These are phyloP conservation scores for Actinia tenebrosa DNA, from an alignment of 64 coral and sea anemone species.

Conservation along the genomic window DNA sequence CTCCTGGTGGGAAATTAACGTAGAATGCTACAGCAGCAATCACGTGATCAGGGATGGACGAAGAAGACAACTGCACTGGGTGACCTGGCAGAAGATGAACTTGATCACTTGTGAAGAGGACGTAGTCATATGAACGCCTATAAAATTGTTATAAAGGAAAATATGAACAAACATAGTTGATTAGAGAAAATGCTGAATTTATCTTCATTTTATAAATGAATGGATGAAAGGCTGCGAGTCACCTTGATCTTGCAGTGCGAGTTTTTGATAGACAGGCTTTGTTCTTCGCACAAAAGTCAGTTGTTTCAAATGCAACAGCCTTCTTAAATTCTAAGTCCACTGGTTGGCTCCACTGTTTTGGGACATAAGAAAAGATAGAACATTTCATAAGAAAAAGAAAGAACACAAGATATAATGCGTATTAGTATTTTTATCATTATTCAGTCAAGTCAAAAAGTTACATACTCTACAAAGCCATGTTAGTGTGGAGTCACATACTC, in stretches of 20 bases:
- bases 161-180: too few species aligned
- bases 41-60: neutral
- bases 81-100: neutral
- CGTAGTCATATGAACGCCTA: neutral
- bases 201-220: too few species aligned
- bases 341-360: neutral
- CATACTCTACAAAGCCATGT: too few species aligned
- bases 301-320: neutral
- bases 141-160: neutral
- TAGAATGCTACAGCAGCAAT: neutral
- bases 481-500: too few species aligned
- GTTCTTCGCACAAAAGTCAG: neutral
- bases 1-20: slow-evolving; percentile 7
- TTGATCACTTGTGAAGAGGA: neutral
- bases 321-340: neutral
- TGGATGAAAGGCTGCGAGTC: too few species aligned
- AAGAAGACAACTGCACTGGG: neutral
- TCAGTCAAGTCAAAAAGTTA: too few species aligned
- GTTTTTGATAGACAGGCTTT: neutral
- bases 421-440: too few species aligned
- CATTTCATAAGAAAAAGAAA: too few species aligned
- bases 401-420: too few species aligned
- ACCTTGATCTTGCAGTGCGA: neutral
- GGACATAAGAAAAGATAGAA: too few species aligned
- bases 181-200: too few species aligned